Evolutionary conservation across 2,888 invertebrate species (phyloP).

Genomic region (Timema podura): DNA sequence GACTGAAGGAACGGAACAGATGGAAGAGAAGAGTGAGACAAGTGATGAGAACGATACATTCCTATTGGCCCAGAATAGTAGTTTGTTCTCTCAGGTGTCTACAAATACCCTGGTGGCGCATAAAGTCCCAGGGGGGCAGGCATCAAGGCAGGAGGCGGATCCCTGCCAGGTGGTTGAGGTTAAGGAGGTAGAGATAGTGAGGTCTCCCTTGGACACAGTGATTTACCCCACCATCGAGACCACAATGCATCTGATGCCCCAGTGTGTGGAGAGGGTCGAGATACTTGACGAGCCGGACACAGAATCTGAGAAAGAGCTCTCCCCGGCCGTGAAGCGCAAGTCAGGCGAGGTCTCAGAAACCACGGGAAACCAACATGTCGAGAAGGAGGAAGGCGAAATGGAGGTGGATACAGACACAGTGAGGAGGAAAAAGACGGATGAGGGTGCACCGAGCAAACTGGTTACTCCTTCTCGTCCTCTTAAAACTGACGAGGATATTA

Average conservation of each 20-base stretch:
- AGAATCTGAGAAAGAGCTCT: conserved; percentile 40
- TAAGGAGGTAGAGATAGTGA: conserved; percentile 63
- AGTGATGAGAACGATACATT: conserved; percentile 48
- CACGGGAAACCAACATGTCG: background rate
- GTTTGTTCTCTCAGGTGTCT: conserved; percentile 65
- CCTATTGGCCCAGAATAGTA: conserved; percentile 62
- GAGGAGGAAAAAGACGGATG: conserved; percentile 1
- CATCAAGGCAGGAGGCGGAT: conserved; percentile 36
- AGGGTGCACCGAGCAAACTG: background rate
- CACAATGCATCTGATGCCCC: conserved; percentile 51
- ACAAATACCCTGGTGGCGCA: conserved; percentile 31
- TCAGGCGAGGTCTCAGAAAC: background rate
- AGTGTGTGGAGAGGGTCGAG: conserved; percentile 46
- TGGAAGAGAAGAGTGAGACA: conserved; percentile 24
- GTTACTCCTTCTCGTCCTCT: background rate
- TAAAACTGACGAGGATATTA: conserved; percentile 29
- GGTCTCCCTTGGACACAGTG: conserved; percentile 48
- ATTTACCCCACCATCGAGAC: conserved; percentile 51
- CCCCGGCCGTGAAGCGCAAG: conserved; percentile 14
- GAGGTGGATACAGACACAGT: conserved; percentile 1
- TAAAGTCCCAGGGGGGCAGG: background rate
- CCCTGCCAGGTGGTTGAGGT: conserved; percentile 63
- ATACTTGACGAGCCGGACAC: conserved; percentile 47
- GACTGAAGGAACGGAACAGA: background rate
- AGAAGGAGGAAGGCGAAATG: conserved; percentile 1